phyloP scores from a whole-genome alignment of 2,888 invertebrate species.

The Protodeltote pygarga region DNA sequence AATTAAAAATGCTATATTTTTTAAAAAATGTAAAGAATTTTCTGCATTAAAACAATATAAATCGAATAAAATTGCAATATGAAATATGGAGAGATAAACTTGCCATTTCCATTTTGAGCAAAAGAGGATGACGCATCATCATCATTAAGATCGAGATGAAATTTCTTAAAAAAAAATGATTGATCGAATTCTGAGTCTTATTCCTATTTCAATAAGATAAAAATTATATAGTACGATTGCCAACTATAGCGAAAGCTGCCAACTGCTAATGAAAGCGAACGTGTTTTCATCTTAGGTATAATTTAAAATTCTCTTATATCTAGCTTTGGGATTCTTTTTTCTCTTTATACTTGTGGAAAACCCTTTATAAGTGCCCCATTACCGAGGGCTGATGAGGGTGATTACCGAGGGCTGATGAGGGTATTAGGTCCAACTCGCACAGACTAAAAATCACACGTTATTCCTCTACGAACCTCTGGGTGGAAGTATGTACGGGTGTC shows the following conservation, averaged over 20 bases:
- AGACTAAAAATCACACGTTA: no score
- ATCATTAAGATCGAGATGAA: slow-evolving; percentile 27
- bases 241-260: slow-evolving; percentile 46
- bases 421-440: no score
- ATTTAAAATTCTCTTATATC: slow-evolving; percentile 29
- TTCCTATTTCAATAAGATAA: slow-evolving; percentile 41
- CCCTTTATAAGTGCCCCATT: no score
- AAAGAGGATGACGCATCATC: slow-evolving; percentile 37
- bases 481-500: no score
- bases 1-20: no score
- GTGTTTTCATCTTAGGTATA: slow-evolving; percentile 43
- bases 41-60: slow-evolving; percentile 5
- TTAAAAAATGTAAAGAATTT: no score
- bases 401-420: no score
- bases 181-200: slow-evolving; percentile 45
- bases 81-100: slow-evolving; percentile 13
- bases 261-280: slow-evolving; percentile 50
- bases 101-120: slow-evolving; percentile 31
- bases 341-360: no score
- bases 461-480: no score
- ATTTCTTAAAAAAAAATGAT: slow-evolving; percentile 35
- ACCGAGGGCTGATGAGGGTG: slow-evolving; percentile 1
- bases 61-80: slow-evolving; percentile 11
- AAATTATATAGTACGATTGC: slow-evolving; percentile 25
- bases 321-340: slow-evolving; percentile 16